A percentile compares a stretch with the other conserved stretches of the same genome.
Evolutionary conservation across 1,140 invertebrate species (phyloP).

Genomic region (Brachionus manjavacas): DNA sequence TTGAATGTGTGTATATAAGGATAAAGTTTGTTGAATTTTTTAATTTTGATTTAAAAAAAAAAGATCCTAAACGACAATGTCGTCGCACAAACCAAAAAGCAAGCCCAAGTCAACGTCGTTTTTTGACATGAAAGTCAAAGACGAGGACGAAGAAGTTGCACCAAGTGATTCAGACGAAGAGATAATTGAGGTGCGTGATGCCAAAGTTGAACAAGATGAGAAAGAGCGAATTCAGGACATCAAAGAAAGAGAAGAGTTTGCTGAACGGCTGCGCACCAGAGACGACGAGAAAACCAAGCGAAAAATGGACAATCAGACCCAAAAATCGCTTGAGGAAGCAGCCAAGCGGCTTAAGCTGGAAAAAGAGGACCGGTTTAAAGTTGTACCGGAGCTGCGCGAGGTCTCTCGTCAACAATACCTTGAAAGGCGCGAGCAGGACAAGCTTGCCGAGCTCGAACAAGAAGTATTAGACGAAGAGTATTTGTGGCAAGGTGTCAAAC

Average conservation of each 20-base stretch:
- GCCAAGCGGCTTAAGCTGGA: constrained; percentile 78
- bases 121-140: constrained; percentile 14
- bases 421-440: constrained; percentile 89
- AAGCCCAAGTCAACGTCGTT: neutral
- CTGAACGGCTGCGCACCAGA: constrained; percentile 75
- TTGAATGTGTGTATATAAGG: too few relatives aligned
- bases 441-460: constrained; percentile 86
- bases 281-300: constrained; percentile 84
- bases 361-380: constrained; percentile 44
- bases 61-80: neutral
- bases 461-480: constrained; percentile 95
- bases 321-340: constrained; percentile 80
- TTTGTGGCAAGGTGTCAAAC: constrained; percentile 78
- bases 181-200: neutral
- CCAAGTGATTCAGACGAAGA: neutral
- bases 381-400: constrained; percentile 65
- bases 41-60: too few relatives aligned
- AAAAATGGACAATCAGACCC: constrained; percentile 64
- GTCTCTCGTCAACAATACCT: constrained; percentile 89
- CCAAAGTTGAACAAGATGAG: constrained; percentile 45
- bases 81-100: neutral
- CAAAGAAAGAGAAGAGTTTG: constrained; percentile 88
- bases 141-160: neutral
- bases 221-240: constrained; percentile 71
- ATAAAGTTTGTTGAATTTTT: too few relatives aligned